Conservation (phyloP, 2,113 vertebrate genomes). For the Struthio camelus region DNA sequence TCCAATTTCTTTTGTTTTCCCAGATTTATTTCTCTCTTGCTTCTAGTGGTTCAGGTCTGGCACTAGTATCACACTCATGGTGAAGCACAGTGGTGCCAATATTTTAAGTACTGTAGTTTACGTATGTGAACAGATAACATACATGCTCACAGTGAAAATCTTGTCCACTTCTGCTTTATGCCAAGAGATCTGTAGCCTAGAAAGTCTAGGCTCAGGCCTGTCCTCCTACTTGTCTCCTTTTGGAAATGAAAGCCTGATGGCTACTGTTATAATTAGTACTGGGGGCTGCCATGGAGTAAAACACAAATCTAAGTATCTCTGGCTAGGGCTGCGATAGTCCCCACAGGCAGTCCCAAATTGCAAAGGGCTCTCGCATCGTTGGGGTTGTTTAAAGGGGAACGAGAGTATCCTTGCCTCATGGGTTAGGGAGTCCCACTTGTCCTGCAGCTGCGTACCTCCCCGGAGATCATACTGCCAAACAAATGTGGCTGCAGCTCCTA, state of each 20-base stretch:
- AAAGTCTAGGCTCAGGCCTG: neutral
- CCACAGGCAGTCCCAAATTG: neutral
- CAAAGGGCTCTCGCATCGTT: neutral
- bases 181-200: neutral
- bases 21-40: neutral
- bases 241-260: neutral
- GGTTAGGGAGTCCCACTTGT: neutral
- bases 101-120: neutral
- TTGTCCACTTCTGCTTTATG: neutral
- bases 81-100: neutral
- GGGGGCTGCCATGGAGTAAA: neutral
- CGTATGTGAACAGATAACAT: neutral
- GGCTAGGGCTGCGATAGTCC: neutral
- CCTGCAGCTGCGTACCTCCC: neutral
- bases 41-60: neutral
- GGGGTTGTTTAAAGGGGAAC: neutral
- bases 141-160: neutral
- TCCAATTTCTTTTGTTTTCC: neutral
- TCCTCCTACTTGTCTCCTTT: neutral
- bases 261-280: rapidly evolving
- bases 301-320: neutral
- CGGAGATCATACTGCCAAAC: neutral
- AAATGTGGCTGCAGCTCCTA: neutral
- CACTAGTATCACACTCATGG: neutral
- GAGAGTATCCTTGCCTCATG: rapidly evolving